Evolutionary conservation across 2,888 invertebrate genomes (phyloP), one percentile per base, ranked within the genome.

Genomic region (Strigamia crassipes): DNA sequence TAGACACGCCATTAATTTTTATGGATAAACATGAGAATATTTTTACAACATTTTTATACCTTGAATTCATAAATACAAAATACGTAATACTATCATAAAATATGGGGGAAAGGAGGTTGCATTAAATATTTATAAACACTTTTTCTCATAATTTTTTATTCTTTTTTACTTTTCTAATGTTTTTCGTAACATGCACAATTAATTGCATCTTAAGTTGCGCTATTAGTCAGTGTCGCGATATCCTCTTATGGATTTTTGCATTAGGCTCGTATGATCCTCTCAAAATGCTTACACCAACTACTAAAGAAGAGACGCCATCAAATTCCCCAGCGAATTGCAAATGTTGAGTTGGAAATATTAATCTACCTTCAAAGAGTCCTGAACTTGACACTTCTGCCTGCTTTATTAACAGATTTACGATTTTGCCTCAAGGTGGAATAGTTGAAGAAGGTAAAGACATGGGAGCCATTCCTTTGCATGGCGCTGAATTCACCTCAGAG

Each of bases 281-380:
- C 31, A 73, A 73, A 73, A 73, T 73, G 73, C 73, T 73, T 73
- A 73, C 73, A 73, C 13, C 73, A 31, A 73, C 73, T 73, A 31
- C 6, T 56, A 56, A 56, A 56, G 27, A 73, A 73, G 73, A 73
- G 73, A 73, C 23, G 31, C 73, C 73, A 27, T 73, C 73, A 73
- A 73, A 73, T 73, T 73, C 73, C 73, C 73, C 27, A 15, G 73
- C 31, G 73, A 73, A 27, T 73, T 73, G 73, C 73, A 73, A 73
- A 73, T 73, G 73, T 73, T 73, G 73, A 73, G 73, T 73, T 73
- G 73, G 73, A 73, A 73, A 73, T 73, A 73, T 73, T 73, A 73
- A 73, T 73, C 73, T 73, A 73, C 27, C 73, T 73, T 73, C 73
- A 31, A 31, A 31, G 73, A 73, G 73, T 27, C 73, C 73, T 73